Conservation (phyloP, 2,888 invertebrate species). For the Eristalis pertinax region DNA sequence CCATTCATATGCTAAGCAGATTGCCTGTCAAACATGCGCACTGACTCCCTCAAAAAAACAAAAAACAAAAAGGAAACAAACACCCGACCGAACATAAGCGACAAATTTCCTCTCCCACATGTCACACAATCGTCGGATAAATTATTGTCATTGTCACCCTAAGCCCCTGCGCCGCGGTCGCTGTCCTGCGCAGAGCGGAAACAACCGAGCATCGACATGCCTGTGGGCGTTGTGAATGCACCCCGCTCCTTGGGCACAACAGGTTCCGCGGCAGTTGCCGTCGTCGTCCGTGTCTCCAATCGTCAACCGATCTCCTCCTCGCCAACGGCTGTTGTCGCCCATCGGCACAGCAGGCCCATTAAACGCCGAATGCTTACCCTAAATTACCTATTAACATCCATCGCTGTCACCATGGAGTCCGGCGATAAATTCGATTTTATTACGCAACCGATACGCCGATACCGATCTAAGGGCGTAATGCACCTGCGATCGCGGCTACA, state of each 20-base stretch:
- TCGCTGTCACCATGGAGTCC: slow-evolving; percentile 65
- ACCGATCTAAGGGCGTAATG: slow-evolving; percentile 61
- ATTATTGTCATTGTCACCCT: slow-evolving; percentile 7
- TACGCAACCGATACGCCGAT: slow-evolving; percentile 52
- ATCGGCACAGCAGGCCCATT: slow-evolving; percentile 40
- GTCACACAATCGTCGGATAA: slow-evolving; percentile 32
- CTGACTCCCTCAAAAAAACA: neutral
- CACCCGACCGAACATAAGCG: neutral
- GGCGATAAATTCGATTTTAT: slow-evolving; percentile 66
- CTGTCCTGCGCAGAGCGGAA: neutral
- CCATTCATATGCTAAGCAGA: neutral
- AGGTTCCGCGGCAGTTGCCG: slow-evolving; percentile 4
- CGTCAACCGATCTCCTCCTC: slow-evolving; percentile 59
- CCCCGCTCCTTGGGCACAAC: slow-evolving; percentile 22
- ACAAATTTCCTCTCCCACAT: slow-evolving; percentile 13
- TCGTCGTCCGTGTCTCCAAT: slow-evolving; percentile 16
- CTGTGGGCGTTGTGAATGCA: slow-evolving; percentile 50
- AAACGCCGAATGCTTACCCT: slow-evolving; percentile 56
- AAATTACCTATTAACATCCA: slow-evolving; percentile 64
- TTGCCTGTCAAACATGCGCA: neutral
- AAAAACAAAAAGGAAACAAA: neutral
- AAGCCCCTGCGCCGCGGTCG: neutral
- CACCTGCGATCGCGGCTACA: slow-evolving; percentile 63
- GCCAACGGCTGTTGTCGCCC: slow-evolving; percentile 69
- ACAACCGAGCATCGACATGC: neutral